Conservation (phyloP, 2,888 invertebrate species). For the Chydorus sphaericus region DNA sequence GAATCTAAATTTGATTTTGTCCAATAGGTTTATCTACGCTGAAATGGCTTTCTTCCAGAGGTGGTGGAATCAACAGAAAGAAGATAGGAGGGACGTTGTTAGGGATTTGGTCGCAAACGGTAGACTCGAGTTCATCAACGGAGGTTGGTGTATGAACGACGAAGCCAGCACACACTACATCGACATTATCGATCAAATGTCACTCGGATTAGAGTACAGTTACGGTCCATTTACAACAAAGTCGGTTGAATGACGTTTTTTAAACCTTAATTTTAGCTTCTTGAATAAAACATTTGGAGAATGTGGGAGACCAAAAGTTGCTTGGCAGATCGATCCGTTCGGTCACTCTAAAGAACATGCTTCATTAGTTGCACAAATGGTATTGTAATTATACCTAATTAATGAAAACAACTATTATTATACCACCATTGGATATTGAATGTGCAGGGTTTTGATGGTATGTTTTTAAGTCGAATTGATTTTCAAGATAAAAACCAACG, state of each 20-base stretch:
- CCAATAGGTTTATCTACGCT: conserved; percentile 37
- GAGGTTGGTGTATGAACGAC: conserved; percentile 26
- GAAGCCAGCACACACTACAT: conserved; percentile 24
- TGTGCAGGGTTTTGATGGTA: conserved; percentile 38
- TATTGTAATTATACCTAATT: too few relatives aligned
- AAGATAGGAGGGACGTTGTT: conserved; percentile 37
- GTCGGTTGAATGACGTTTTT: background rate
- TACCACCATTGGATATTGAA: too few relatives aligned
- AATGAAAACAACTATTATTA: too few relatives aligned
- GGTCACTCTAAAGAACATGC: conserved; percentile 60
- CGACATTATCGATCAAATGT: conserved; percentile 25
- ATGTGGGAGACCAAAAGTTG: conserved; percentile 57
- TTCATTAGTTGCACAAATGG: conserved; percentile 36
- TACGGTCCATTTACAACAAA: background rate
- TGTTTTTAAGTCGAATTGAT: conserved; percentile 33
- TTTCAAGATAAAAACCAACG: conserved; percentile 26
- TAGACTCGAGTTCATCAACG: conserved; percentile 22
- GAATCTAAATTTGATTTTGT: too few relatives aligned
- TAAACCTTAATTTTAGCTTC: conserved; percentile 21
- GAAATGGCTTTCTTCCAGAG: conserved; percentile 33
- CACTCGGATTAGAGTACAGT: conserved; percentile 22
- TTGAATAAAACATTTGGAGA: conserved; percentile 52
- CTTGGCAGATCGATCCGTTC: conserved; percentile 79
- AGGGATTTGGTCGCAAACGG: conserved; percentile 45
- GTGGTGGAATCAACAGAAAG: conserved; percentile 62